Base-by-base conservation (phyloP, 2,888 invertebrate species). In the Lordiphosa andalusiaca region DNA sequence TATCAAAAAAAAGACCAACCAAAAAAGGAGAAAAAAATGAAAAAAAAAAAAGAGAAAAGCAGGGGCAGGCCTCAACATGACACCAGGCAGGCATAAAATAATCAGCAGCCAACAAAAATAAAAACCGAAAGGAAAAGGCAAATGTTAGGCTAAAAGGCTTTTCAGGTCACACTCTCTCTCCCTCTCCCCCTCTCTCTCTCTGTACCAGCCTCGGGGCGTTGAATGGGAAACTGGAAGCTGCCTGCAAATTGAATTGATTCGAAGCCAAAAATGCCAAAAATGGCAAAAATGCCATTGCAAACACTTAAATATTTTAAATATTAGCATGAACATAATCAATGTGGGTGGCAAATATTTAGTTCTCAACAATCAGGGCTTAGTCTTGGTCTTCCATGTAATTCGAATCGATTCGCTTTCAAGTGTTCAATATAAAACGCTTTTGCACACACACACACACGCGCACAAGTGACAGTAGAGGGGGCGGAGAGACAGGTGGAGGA, bases 141-240 rank as follows among this genome's bases (percentile, higher is more conserved):
- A 83, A 77, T 73, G 81, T 76, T 73, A 50, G 71, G 68, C 61
- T 69, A 80, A 78, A 80, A 76, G 81, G 71, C 71, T 82, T 75
- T 78, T 61, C 70, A 80, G 77, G 76, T 80, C 76, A 61, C 41
- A 23, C 30, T 36, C 30, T 51, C 41, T 57, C 16, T 16, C 16
- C 2, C 16, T 16, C 16, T 16, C 16, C 2, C 16, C 2, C 16
- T 16, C 16, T 16, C 16, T 16, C 16, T 16, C 16, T 16, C 16
- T 16, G 16, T 16, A 2, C 16, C 16, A 16, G 54, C 54, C 61
- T 63, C 55, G 7, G 54, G 55, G 50, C 59, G 46, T 63, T 55
- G 54, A 46, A 46, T 16, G 16, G 10, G 12, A 10, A 4, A n/a
- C 10, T 12, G 10, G 33, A 12, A 35, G 38, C n/a, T 48, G 46